Base-by-base conservation (phyloP, 2,113 vertebrate genomes). In the Zosterops japonicus region DNA sequence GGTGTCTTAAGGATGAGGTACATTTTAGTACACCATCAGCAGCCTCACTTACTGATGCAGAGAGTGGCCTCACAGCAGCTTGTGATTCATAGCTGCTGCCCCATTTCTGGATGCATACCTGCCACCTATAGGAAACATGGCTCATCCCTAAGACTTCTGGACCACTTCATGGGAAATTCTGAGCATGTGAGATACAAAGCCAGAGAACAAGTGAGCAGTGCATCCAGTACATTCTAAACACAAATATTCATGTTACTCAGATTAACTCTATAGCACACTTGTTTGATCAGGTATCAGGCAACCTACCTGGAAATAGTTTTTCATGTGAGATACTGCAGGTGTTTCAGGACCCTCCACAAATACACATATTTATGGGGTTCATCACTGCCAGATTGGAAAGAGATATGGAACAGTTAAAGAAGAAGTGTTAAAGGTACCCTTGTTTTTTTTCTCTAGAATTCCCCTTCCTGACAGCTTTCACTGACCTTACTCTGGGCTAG, bases 231-330 rank as follows among this genome's bases (percentile, higher is more conserved):
- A 12, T 36, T 75, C 25, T 49, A 53, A 64, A 67, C 11, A 57
- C 8, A 41, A 31, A 15, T 5, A 82, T 47, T 53, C 5, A 14
- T 11, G 5, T 64, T 78, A 13, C 0, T 0, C 5, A 68, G 14
- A 59, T 39, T 10, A 68, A 33, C 13, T 55, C 47, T 33, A 41
- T 22, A 87, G 2, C 12, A 60, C 20, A 10, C 3, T 50, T 53
- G 4, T 35, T 61, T 46, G 35, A 41, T 28, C 33, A 59, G 5
- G 12, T 42, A n/a, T 52, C 53, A 35, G 57, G 10, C 7, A 77
- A 69, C 9, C 8, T 78, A 64, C 13, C 4, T 31, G 25, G 47
- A 80, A 91, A 77, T 11, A 33, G 3, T 16, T 39, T 50, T 70
- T 90, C 17, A 4, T 33, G 14, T 0, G 2, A 50, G 20, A 78